Percentiles rank a stretch among this genome's conserved stretches.
phyloP scores from a whole-genome alignment of 2,113 vertebrate genomes.

The Scopus umbretta region DNA sequence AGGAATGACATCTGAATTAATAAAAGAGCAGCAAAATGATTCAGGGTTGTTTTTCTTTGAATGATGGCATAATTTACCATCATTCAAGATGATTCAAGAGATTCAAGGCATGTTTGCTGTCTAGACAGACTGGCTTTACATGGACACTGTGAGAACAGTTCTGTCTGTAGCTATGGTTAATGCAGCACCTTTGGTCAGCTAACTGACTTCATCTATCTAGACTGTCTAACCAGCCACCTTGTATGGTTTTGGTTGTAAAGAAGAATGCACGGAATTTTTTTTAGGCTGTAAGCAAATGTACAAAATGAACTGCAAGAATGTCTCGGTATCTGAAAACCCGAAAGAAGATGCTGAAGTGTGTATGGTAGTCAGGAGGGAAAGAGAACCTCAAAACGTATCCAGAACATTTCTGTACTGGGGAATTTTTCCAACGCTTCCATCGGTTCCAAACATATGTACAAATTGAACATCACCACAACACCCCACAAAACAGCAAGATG shows the following conservation, averaged over 20 bases:
- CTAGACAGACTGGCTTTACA: neutral
- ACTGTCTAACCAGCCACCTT: neutral
- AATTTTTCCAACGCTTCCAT: neutral
- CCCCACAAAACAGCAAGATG: neutral
- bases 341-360: neutral
- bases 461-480: neutral
- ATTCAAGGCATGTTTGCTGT: neutral
- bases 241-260: neutral
- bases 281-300: neutral
- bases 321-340: neutral
- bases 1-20: conserved; percentile 8
- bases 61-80: neutral
- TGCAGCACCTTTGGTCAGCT: neutral
- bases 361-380: neutral
- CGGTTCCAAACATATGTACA: neutral
- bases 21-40: neutral
- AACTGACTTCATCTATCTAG: neutral
- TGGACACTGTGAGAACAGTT: neutral
- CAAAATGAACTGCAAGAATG: neutral
- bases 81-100: neutral
- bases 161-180: neutral
- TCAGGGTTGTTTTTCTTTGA: neutral
- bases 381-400: neutral
- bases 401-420: neutral
- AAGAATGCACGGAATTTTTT: neutral